Percentiles rank a stretch among this genome's conserved stretches.
Evolutionary conservation across 2,113 vertebrate genomes (phyloP).

Genomic region (Laterallus jamaicensis): DNA sequence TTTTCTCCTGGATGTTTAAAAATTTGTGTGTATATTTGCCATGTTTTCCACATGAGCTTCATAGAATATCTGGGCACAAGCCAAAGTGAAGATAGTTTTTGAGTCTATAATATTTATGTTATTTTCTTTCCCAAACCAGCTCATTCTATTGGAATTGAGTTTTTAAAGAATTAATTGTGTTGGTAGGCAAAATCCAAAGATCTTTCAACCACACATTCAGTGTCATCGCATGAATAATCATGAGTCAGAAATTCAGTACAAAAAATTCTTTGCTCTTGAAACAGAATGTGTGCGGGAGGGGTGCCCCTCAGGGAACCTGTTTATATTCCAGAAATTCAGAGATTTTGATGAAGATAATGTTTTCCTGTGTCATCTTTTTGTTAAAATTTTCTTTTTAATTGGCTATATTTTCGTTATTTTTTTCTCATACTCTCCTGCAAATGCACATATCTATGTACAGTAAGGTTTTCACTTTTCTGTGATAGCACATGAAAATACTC

Average conservation of each 20-base stretch:
- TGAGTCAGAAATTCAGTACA: neutral
- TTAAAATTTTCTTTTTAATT: neutral
- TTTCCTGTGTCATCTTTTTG: neutral
- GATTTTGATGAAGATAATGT: neutral
- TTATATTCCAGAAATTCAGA: neutral
- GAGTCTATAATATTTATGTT: neutral
- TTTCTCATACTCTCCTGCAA: neutral
- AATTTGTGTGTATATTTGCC: neutral
- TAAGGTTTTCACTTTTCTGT: neutral
- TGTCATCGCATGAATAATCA: neutral
- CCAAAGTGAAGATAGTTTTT: neutral
- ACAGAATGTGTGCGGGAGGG: neutral
- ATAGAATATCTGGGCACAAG: neutral
- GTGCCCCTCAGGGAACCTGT: neutral
- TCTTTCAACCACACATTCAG: neutral
- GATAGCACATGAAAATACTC: neutral
- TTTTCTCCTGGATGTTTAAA: neutral
- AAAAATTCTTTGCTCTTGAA: neutral
- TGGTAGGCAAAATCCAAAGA: neutral
- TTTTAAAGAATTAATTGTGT: neutral
- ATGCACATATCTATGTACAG: neutral
- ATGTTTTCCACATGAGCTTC: neutral
- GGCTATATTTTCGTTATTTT: neutral
- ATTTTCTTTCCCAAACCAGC: neutral
- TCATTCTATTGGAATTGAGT: neutral